Base-by-base conservation (phyloP, 2,888 invertebrate genomes). In the Dryocosmus kuriphilus region DNA sequence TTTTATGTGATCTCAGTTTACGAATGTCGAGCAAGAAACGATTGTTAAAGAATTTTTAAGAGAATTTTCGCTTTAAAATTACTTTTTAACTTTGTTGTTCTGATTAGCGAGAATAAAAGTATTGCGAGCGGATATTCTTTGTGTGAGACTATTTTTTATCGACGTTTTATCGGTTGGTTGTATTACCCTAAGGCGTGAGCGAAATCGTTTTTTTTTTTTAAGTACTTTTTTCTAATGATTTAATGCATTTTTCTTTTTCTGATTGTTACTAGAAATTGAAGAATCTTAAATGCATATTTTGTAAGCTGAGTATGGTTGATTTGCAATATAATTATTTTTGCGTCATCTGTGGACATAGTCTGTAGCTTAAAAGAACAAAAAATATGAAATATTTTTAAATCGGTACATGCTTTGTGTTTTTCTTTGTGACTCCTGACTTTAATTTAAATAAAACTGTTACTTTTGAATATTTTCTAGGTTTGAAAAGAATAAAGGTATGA, bases 101-200 rank as follows among this genome's bases (percentile, higher is more conserved):
- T 67, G 24, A 6, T 57, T 24, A 14, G 9, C 19, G 67, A 41
- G 27, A 67, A 41, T 46, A 67, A 11, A 46, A 46, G 30, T 1
- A 46, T n/a, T 71, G 57, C 14, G 5, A 57, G 24, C 24, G 14
- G 14, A 57, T 24, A 57, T 57, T 30, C 27, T 71, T 46, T 71
- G 30, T 46, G 41, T 16, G 19, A 46, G 32, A 51, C 30, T 11
- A n/a, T 71, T 71, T 67, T 51, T 71, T 71, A 71, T 71, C 27
- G 30, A 11, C 51, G n/a, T 71, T 71, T 71, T 71, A 51, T 51
- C 71, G 16, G 46, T 71, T 46, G n/a, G 9, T 51, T 30, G 30
- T 27, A 27, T 51, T 71, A 16, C 51, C 30, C 41, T 71, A n/a
- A 41, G 38, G 1, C 27, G 24, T 30, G 27, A 27, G 41, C 4